Percentiles rank a stretch among this genome's conserved stretches.
Evolutionary conservation across 2,113 vertebrate genomes (phyloP).

Genomic region (Pituophis catenifer): DNA sequence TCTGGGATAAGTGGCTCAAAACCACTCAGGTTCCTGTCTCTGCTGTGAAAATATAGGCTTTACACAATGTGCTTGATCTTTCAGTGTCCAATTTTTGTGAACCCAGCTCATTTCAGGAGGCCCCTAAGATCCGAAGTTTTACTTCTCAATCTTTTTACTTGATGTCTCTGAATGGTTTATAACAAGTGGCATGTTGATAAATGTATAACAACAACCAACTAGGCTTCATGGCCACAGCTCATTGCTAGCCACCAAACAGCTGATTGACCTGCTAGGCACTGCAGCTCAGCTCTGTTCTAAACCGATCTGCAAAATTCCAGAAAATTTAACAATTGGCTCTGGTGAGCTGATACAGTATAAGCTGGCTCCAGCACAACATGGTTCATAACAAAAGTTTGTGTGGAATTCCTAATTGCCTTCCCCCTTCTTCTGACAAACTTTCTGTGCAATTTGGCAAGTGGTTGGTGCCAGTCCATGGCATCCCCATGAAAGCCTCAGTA

Average conservation of each 20-base stretch:
- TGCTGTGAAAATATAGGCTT: neutral
- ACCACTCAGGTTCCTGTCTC: neutral
- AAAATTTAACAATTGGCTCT: neutral
- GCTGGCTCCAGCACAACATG: neutral
- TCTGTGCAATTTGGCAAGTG: neutral
- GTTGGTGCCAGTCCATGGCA: neutral
- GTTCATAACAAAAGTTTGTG: neutral
- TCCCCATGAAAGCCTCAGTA: neutral
- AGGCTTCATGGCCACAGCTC: neutral
- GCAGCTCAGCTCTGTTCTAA: neutral
- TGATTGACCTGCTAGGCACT: neutral
- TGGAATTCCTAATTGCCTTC: neutral
- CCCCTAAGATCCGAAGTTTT: neutral
- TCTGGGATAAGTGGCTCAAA: neutral
- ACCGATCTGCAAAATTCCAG: neutral
- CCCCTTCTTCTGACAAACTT: neutral
- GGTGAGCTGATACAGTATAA: neutral
- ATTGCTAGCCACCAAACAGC: neutral
- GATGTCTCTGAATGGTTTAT: neutral
- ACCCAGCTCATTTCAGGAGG: neutral
- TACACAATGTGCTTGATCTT: neutral
- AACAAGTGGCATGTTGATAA: neutral
- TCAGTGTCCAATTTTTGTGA: neutral
- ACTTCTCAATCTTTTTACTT: neutral
- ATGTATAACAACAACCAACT: neutral